phyloP scores from a whole-genome alignment of 92 coral and sea anemone genomes.

The Palythoa grandiflora region DNA sequence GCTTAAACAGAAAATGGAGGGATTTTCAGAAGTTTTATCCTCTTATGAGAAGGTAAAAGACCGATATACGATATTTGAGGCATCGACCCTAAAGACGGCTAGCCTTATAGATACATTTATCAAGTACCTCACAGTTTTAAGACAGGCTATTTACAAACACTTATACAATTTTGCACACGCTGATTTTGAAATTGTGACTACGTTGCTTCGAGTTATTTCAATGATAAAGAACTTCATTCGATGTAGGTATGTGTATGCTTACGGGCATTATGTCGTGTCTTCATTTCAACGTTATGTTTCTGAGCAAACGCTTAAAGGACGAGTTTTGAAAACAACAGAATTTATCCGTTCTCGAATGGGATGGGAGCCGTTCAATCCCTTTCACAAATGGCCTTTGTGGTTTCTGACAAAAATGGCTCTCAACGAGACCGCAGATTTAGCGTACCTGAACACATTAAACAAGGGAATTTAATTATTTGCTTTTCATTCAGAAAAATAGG shows the following conservation, averaged over 20 bases:
- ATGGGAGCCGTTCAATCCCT: not conserved
- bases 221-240: not conserved
- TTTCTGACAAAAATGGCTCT: slow-evolving; percentile 6
- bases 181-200: not conserved
- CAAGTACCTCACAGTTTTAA: not conserved
- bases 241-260: slow-evolving; percentile 22
- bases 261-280: not conserved
- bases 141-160: not conserved
- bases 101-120: not conserved
- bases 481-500: too few species aligned
- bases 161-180: not conserved
- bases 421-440: not conserved
- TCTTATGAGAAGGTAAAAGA: too few species aligned
- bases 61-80: too few species aligned
- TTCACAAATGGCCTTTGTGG: slow-evolving; percentile 1
- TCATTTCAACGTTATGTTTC: not conserved
- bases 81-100: not conserved
- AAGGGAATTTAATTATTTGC: not conserved
- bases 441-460: not conserved
- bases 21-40: too few species aligned
- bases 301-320: not conserved
- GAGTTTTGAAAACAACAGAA: not conserved
- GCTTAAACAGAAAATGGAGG: too few species aligned
- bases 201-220: not conserved
- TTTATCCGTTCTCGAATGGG: not conserved